phyloP scores from a whole-genome alignment of 2,113 vertebrate genomes.

The Pimephales promelas region DNA sequence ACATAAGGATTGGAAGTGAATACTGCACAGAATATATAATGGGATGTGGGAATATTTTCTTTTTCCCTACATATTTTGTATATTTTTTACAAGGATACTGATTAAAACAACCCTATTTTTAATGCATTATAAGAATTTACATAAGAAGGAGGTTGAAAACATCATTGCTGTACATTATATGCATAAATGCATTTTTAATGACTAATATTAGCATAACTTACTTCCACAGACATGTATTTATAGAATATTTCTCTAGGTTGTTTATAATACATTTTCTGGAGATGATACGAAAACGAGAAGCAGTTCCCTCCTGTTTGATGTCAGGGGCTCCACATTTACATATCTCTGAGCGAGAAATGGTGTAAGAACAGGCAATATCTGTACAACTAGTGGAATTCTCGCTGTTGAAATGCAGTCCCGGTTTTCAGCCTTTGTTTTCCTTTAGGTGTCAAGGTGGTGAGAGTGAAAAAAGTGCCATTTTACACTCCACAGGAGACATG shows the following conservation, averaged over 20 bases:
- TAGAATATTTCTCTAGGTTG: conserved; percentile 50
- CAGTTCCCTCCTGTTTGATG: conserved; percentile 15
- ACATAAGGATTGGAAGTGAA: neutral
- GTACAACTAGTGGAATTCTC: conserved; percentile 7
- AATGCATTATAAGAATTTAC: neutral
- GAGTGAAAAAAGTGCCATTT: conserved; percentile 58
- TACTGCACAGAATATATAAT: neutral
- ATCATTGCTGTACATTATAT: neutral
- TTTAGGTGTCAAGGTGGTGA: conserved; percentile 25
- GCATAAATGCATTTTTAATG: conserved; percentile 69
- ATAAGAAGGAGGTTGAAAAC: neutral
- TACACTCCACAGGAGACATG: conserved; percentile 49
- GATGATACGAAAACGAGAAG: conserved; percentile 3
- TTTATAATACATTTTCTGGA: conserved; percentile 20
- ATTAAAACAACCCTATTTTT: neutral
- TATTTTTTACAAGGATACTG: neutral
- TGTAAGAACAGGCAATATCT: conserved; percentile 35
- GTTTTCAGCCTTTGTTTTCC: conserved; percentile 43
- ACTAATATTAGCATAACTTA: conserved; percentile 66
- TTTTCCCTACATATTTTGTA: neutral
- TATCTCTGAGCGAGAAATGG: conserved; percentile 16
- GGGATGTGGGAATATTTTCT: neutral
- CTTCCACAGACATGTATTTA: conserved; percentile 60
- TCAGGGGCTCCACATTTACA: conserved; percentile 38
- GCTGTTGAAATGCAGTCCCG: neutral